Base-by-base conservation (phyloP, 2,888 invertebrate genomes). In the Luperina testacea region DNA sequence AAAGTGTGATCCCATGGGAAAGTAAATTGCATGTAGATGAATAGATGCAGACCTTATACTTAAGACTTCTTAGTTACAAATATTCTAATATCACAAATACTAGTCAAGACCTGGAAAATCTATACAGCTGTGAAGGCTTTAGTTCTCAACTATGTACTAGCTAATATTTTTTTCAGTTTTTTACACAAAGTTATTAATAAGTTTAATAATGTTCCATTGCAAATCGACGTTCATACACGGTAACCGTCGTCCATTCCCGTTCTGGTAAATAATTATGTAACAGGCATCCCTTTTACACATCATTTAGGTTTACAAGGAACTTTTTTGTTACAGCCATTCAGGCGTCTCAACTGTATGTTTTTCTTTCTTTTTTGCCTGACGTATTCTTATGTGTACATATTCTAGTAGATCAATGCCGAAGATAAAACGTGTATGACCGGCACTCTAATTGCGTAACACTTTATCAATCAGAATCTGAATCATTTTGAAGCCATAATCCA, bases 321-420 rank as follows among this genome's bases (percentile, higher is more conserved):
- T 82, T 74, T 75, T 75, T 75, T 64, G 15, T 2, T 6, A 45
- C 15, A n/a, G 15, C 32, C 68, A 42, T 17, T 74, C 42, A 74
- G 7, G 63, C 84, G 67, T 78, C 4, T 63, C 38, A 20, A 9
- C 24, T 68, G 17, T 17, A 20, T 61, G 7, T 81, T 67, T 32
- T 45, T 71, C 20, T 5, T 76, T 68, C 17, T 69, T 72, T 76
- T 72, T 51, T 45, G 71, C 86, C 61, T 74, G 72, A 72, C 27
- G 74, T 32, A 13, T 48, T 67, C 4, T 20, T 32, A 67, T 59
- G 48, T 68, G 32, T 27, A 59, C 53, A 68, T 68, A 38, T 72
- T 67, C 11, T 6, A 63, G 57, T n/a, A 38, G 7, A 61, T 42
- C 1, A 5, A 9, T 4, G 20, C 20, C 32, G 32, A 17, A 32